Evolutionary conservation across 2,797 vertebrate genomes (phyloP).

Genomic region (Coreius guichenoti): DNA sequence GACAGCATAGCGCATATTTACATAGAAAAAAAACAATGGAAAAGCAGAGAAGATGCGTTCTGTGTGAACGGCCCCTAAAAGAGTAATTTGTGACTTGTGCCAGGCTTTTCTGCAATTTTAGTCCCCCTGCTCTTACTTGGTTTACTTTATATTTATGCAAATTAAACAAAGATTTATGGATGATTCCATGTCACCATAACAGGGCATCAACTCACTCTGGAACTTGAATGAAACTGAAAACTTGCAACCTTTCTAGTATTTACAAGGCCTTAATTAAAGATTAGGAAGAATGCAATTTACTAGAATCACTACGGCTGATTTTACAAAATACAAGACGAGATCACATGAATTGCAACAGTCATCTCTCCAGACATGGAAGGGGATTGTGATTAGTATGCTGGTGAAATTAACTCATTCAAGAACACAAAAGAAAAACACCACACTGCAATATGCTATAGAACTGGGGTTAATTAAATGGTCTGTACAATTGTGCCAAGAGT

Average conservation of each 20-base stretch:
- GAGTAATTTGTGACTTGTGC: background rate
- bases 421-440: background rate
- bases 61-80: background rate
- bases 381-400: background rate
- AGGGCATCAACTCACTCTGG: background rate
- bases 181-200: background rate
- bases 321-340: background rate
- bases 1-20: background rate
- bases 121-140: too few relatives aligned
- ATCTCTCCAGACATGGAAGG: background rate
- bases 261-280: background rate
- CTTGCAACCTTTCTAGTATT: too few relatives aligned
- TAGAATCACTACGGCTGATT: background rate
- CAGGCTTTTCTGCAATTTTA: too few relatives aligned
- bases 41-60: background rate
- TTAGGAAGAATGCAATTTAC: background rate
- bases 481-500: background rate
- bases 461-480: background rate
- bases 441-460: background rate
- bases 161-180: too few relatives aligned
- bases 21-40: background rate
- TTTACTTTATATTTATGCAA: background rate
- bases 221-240: background rate
- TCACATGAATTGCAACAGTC: background rate
- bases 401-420: background rate